phyloP scores from a whole-genome alignment of 2,888 invertebrate genomes.

The Xylota sylvarum region DNA sequence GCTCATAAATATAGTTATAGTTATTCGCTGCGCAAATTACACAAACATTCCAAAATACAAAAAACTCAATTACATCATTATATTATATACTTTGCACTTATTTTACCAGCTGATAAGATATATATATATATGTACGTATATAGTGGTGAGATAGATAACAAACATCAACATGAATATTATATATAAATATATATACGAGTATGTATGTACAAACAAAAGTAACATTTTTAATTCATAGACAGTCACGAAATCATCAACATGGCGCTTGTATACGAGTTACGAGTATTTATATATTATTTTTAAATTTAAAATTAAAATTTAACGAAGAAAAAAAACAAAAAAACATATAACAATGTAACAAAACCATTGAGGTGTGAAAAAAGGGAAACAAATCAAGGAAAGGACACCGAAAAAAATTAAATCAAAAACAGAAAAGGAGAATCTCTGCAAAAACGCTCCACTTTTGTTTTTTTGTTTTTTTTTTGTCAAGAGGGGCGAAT shows the following conservation, averaged over 20 bases:
- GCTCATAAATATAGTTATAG: background rate
- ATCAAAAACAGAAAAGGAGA: slow-evolving; percentile 1
- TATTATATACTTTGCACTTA: slow-evolving; percentile 18
- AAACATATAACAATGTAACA: slow-evolving; percentile 11
- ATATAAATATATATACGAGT: slow-evolving; percentile 12
- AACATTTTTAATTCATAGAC: slow-evolving; percentile 47
- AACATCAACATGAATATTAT: slow-evolving; percentile 56
- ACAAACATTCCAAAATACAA: slow-evolving; percentile 62
- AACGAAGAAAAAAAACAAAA: slow-evolving; percentile 10
- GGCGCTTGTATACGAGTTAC: slow-evolving; percentile 36
- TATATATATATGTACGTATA: slow-evolving; percentile 2
- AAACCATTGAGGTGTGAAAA: slow-evolving; percentile 13
- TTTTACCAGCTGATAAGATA: slow-evolving; percentile 34
- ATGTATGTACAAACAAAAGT: slow-evolving; percentile 39
- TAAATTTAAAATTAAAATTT: background rate
- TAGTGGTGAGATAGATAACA: slow-evolving; percentile 56
- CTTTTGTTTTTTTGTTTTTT: background rate
- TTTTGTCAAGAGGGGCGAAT: slow-evolving; percentile 59
- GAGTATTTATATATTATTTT: slow-evolving; percentile 19
- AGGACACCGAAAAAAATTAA: slow-evolving; percentile 15
- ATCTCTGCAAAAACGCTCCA: slow-evolving; percentile 51
- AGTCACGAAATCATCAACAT: slow-evolving; percentile 76
- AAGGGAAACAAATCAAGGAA: slow-evolving; percentile 22
- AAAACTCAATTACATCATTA: slow-evolving; percentile 51
- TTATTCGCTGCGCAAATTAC: slow-evolving; percentile 44